A percentile compares a stretch with the other conserved stretches of the same genome.
These are phyloP conservation scores for Ectemnius lituratus DNA, from an alignment of 2,888 invertebrate species.

Conservation along the genomic window DNA sequence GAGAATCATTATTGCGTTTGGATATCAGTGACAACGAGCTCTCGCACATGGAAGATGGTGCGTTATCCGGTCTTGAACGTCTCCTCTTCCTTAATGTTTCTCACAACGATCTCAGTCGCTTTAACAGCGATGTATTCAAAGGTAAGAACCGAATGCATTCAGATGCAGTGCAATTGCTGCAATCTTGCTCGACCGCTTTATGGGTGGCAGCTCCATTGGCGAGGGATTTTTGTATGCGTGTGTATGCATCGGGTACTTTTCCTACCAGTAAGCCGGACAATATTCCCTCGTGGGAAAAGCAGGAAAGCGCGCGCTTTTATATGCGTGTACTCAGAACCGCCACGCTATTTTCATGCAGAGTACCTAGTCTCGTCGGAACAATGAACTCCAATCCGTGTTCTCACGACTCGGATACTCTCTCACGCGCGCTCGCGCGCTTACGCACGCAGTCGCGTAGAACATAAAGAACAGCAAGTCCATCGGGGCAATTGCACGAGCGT, in stretches of 20 bases:
- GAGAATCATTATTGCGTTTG: constrained; percentile 83
- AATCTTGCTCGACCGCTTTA: no score
- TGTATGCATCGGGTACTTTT: no score
- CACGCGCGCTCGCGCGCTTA: neutral
- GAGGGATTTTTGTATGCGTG: no score
- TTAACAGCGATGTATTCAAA: constrained; percentile 92
- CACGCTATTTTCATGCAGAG: constrained; percentile 14
- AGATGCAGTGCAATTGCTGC: no score
- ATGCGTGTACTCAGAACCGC: neutral
- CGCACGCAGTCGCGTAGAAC: no score
- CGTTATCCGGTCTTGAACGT: constrained; percentile 84
- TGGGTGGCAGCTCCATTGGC: no score
- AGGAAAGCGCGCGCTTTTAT: neutral
- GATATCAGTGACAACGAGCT: constrained; percentile 90
- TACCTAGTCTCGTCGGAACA: constrained; percentile 42
- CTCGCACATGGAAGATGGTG: constrained; percentile 86
- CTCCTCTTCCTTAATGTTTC: constrained; percentile 86
- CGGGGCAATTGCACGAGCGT: neutral
- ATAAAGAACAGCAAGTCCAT: neutral
- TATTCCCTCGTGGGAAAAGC: neutral
- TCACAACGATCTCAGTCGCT: constrained; percentile 87
- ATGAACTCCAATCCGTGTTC: constrained; percentile 43
- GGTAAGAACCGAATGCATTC: constrained; percentile 72
- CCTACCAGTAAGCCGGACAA: neutral
- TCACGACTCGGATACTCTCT: constrained; percentile 34